Base-by-base conservation (phyloP, 1,140 invertebrate genomes). In the Heliconius nattereri region DNA sequence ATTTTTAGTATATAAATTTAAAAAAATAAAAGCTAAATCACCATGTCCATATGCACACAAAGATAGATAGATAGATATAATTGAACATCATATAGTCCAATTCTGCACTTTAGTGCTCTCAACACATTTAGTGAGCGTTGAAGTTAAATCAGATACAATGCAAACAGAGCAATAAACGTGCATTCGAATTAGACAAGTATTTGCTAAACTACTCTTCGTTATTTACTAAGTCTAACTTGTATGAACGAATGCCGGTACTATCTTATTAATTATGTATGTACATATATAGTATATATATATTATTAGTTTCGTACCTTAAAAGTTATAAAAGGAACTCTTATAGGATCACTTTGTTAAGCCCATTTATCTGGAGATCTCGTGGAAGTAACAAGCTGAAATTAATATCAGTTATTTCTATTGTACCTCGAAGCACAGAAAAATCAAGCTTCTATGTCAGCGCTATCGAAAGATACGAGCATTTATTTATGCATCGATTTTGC, bases 121-220 rank as follows among this genome's bases (percentile, higher is more conserved):
- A 35, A 78, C 76, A 52, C 60, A 60, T 75, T 66, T 75, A 72
- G 76, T 45, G 71, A 52, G 76, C 76, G 76, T 78, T 78, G 70
- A 78, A 78, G 40, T 78, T 78, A 78, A 78, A 78, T 78, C 76
- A 78, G 76, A 78, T 78, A 72, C 19, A 71, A 78, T 66, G 40
- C 76, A 78, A 78, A 78, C 76, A 78, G 37, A 49, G 76, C 76
- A 78, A 78, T 72, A 78, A 78, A 78, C 71, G 76, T 72, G 66
- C 54, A 75, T 75, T 32, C 35, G 23, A 23, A 75, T 75, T 75
- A 81, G 79, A 73, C 40, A 19, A 76, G 78, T 75, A 79, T 79
- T 79, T 81, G 77, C 75, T 75, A 29, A 60, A 66, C 54, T 71
- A 77, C 80, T 78, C 11, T 60, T 75, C 73, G 49, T 57, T 79